A percentile compares a stretch with the other conserved stretches of the same genome.
phyloP scores from a whole-genome alignment of 1,140 invertebrate genomes.

The Drosophila truncata region DNA sequence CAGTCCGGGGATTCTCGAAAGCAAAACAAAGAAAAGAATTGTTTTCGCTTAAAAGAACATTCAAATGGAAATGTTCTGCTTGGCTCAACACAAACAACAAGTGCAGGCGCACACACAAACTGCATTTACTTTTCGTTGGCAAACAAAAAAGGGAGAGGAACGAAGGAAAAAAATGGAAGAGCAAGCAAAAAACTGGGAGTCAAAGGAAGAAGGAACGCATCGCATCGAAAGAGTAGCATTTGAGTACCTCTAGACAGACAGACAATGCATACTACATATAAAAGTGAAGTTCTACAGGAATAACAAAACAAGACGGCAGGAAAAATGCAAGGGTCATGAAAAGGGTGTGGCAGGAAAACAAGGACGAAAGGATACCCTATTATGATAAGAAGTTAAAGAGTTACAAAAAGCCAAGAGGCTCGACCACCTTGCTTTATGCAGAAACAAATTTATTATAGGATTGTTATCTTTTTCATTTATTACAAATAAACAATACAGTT shows the following conservation, averaged over 20 bases:
- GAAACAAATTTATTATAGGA: background rate
- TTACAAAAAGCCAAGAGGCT: background rate
- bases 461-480: background rate
- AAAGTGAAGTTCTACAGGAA: conserved; percentile 65
- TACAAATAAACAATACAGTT: background rate
- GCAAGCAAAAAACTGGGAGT: conserved; percentile 30
- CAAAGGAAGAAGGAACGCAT: conserved; percentile 37
- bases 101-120: conserved; percentile 76
- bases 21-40: conserved; percentile 83
- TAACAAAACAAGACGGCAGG: conserved; percentile 35
- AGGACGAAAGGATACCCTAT: conserved; percentile 27
- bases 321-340: conserved; percentile 23
- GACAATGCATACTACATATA: conserved; percentile 68
- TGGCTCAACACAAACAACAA: conserved; percentile 83
- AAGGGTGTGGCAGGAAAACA: background rate
- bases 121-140: conserved; percentile 83
- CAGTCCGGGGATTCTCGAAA: conserved; percentile 46
- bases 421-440: background rate
- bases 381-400: background rate
- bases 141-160: conserved; percentile 42
- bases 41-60: conserved; percentile 84
- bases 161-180: conserved; percentile 35
- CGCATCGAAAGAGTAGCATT: conserved; percentile 62
- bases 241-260: conserved; percentile 72
- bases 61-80: conserved; percentile 83